phyloP scores from a whole-genome alignment of 2,113 vertebrate genomes.

The Bombycilla garrulus region DNA sequence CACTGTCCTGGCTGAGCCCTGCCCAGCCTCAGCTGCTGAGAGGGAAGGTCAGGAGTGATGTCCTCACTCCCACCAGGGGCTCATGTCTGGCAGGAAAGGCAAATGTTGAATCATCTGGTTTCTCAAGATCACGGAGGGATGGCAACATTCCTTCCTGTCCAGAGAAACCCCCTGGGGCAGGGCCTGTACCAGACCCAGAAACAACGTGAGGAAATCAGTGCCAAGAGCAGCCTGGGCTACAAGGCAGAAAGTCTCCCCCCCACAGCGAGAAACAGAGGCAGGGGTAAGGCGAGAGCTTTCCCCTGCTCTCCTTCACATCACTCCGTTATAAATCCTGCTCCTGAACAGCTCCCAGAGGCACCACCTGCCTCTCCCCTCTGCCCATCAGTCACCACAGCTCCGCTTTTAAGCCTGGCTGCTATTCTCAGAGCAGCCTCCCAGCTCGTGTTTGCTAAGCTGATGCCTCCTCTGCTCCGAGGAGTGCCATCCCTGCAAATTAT shows the following conservation, averaged over 20 bases:
- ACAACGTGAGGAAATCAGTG: not conserved
- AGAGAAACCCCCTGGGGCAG: not conserved
- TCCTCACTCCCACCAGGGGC: not conserved
- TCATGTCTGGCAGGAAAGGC: not conserved
- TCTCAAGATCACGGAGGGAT: not conserved
- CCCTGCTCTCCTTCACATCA: not conserved
- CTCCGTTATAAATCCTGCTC: constrained; percentile 20
- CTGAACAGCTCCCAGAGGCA: constrained; percentile 7
- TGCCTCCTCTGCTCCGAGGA: constrained; percentile 55
- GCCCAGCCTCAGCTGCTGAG: not conserved
- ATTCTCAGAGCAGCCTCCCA: constrained; percentile 46
- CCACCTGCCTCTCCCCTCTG: not conserved
- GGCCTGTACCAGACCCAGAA: fast-evolving
- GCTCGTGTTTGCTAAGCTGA: constrained; percentile 40
- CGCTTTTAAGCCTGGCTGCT: constrained; percentile 22
- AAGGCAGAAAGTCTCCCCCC: not conserved
- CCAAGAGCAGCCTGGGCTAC: not conserved
- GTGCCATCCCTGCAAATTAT: constrained; percentile 59
- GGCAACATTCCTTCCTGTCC: not conserved
- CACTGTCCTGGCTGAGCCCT: not conserved
- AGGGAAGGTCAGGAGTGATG: fast-evolving
- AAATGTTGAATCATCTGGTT: not conserved
- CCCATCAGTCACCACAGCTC: constrained; percentile 25
- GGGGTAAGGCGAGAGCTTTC: not conserved
- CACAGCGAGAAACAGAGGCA: not conserved